Percentiles rank a stretch among this genome's conserved stretches.
These are phyloP conservation scores for Phlogophora meticulosa DNA, from an alignment of 2,888 invertebrate genomes.

Conservation along the genomic window DNA sequence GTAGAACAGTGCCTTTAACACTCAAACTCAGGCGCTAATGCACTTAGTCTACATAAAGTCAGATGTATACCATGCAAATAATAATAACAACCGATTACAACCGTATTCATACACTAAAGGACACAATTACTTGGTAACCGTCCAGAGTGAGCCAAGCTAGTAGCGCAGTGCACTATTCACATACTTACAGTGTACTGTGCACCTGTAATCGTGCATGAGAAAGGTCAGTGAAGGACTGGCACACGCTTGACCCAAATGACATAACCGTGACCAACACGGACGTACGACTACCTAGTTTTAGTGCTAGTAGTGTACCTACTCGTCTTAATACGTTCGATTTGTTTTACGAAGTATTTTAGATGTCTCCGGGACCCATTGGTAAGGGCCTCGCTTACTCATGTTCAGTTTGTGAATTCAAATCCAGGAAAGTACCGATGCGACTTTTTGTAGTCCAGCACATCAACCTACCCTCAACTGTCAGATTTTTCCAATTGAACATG, in stretches of 20 bases:
- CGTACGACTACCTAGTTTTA: constrained; percentile 16
- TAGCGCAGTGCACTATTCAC: constrained; percentile 29
- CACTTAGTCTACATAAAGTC: too few relatives aligned
- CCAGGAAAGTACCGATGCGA: too few relatives aligned
- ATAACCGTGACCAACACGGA: constrained; percentile 60
- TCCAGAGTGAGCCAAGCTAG: constrained; percentile 19
- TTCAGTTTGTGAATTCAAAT: too few relatives aligned
- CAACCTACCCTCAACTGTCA: too few relatives aligned
- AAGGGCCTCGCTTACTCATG: too few relatives aligned
- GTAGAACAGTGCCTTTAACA: neutral
- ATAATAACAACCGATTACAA: constrained; percentile 25
- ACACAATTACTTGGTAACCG: constrained; percentile 15
- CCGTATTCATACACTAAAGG: constrained; percentile 23
- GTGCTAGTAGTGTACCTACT: neutral
- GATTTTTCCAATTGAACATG: too few relatives aligned
- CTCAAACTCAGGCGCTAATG: too few relatives aligned
- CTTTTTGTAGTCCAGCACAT: too few relatives aligned
- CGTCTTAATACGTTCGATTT: neutral
- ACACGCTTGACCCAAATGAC: constrained; percentile 67
- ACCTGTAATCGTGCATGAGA: constrained; percentile 62
- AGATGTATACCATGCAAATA: neutral
- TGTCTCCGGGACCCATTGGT: too few relatives aligned
- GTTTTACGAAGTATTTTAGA: too few relatives aligned
- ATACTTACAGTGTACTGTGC: constrained; percentile 35
- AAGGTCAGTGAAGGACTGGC: constrained; percentile 59